A percentile compares a stretch with the other conserved stretches of the same genome.
These are phyloP conservation scores for Petrocephalus sullivani DNA, from an alignment of 2,797 vertebrate genomes.

Conservation along the genomic window DNA sequence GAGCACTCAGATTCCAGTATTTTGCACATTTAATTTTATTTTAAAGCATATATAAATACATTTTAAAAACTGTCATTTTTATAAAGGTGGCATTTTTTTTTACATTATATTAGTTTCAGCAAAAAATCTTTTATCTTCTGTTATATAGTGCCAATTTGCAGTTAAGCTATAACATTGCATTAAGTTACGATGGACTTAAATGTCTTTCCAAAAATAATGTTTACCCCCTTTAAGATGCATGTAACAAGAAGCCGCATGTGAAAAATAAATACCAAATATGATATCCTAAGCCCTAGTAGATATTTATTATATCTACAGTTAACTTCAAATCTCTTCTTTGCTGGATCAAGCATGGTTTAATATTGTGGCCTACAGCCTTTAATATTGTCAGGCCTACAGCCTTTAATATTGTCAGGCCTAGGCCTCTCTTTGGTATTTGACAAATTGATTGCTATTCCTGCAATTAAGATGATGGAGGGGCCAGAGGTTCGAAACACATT, in stretches of 20 bases:
- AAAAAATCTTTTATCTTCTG: background rate
- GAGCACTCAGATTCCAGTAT: background rate
- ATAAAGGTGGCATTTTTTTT: background rate
- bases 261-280: background rate
- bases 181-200: background rate
- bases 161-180: background rate
- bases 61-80: background rate
- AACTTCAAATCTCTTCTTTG: background rate
- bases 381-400: background rate
- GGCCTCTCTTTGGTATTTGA: conserved; percentile 27
- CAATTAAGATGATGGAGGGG: conserved; percentile 47
- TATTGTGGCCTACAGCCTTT: background rate
- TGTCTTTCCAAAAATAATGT: background rate
- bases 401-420: background rate
- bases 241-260: background rate
- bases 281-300: background rate
- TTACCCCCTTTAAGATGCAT: background rate
- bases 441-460: conserved; percentile 54
- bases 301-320: background rate
- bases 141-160: background rate
- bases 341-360: background rate
- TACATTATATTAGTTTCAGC: background rate
- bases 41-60: background rate
- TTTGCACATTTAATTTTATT: background rate
- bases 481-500: background rate